Evolutionary conservation across 1,140 invertebrate genomes (phyloP).

Genomic region (Leucophenga varia): DNA sequence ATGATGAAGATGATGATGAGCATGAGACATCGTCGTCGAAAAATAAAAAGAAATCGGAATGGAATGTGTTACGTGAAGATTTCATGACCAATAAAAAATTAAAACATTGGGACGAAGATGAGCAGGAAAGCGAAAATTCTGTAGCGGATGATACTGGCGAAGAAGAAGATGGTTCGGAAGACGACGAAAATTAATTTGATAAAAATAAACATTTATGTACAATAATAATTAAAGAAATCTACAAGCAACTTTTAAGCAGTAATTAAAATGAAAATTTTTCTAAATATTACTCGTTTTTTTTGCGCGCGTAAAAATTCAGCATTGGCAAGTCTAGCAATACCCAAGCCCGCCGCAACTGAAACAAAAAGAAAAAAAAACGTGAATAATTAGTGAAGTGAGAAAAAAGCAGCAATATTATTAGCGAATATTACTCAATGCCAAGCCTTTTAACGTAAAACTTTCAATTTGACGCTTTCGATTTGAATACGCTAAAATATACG

Average conservation of each 20-base stretch:
- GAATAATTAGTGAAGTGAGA: not conserved
- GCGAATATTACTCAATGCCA: conserved; percentile 5
- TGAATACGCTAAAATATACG: conserved; percentile 18
- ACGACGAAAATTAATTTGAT: conserved; percentile 9
- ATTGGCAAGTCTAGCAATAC: conserved; percentile 12
- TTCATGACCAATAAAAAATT: conserved; percentile 86
- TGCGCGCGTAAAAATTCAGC: conserved; percentile 6
- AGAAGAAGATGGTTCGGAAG: conserved; percentile 8
- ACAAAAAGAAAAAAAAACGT: not conserved
- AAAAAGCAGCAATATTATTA: not conserved
- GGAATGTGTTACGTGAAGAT: conserved; percentile 70
- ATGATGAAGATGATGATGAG: conserved; percentile 26
- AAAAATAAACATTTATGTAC: conserved; percentile 1
- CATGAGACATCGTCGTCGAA: not conserved
- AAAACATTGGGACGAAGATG: conserved; percentile 90
- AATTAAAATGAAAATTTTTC: not conserved
- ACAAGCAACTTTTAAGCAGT: not conserved
- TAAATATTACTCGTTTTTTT: not conserved
- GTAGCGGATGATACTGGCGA: conserved; percentile 14
- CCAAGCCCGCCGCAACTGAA: conserved; percentile 8
- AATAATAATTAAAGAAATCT: not conserved
- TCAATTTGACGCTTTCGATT: conserved; percentile 11
- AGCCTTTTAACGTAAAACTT: conserved; percentile 5
- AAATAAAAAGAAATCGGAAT: conserved; percentile 58
- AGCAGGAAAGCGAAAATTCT: conserved; percentile 52